A percentile compares a stretch with the other conserved stretches of the same genome.
phyloP scores from a whole-genome alignment of 2,888 invertebrate species.

The Tachina lurida region DNA sequence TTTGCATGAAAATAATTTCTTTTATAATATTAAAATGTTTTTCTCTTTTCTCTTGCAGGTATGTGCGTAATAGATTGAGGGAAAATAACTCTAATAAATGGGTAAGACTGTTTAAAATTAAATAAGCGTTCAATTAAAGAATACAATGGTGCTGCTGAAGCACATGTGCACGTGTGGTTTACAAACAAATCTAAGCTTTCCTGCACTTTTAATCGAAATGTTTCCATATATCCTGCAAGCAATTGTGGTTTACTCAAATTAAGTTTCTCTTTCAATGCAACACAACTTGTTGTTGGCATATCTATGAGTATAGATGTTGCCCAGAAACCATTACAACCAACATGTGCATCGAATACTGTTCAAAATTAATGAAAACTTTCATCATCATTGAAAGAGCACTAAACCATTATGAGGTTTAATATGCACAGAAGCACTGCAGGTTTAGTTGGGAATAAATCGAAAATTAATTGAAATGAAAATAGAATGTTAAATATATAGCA shows the following conservation, averaged over 20 bases:
- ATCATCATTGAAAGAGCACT: not conserved
- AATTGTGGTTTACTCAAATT: not conserved
- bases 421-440: not conserved
- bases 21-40: constrained; percentile 25
- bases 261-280: not conserved
- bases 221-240: not conserved
- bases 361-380: not conserved
- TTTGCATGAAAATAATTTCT: constrained; percentile 1
- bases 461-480: too few relatives aligned
- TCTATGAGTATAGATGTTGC: constrained; percentile 30
- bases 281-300: not conserved
- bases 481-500: too few relatives aligned
- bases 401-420: constrained; percentile 36
- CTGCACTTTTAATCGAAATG: not conserved
- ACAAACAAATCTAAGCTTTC: not conserved
- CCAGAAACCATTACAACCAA: constrained; percentile 25
- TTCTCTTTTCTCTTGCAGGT: constrained; percentile 51
- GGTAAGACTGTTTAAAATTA: constrained; percentile 34
- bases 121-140: not conserved
- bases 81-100: not conserved
- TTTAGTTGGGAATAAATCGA: not conserved
- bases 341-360: constrained; percentile 42
- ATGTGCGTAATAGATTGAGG: not conserved
- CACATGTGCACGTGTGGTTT: too few relatives aligned
- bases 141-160: too few relatives aligned